Base-by-base conservation (phyloP, 64 coral and sea anemone genomes). In the Trachythela sp. region DNA sequence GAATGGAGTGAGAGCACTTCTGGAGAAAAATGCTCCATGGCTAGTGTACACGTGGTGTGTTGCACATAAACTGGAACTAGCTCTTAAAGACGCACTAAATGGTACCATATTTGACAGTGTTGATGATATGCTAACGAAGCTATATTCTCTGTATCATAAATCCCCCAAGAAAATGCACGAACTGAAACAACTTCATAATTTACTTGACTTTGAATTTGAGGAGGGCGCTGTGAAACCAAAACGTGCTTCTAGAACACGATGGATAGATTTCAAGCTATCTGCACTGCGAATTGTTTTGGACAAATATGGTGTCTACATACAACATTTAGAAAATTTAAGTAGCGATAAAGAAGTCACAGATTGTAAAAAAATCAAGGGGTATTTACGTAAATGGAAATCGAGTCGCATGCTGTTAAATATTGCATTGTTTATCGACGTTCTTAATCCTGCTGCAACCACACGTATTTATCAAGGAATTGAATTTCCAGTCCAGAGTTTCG, bases 41-140 rank as follows among this genome's bases (percentile, higher is more conserved):
- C 71, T 77, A 34, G 71, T 77, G 31, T 77, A 77, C 71, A 77
- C 71, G 6, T 77, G 71, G 71, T 77, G 71, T 77, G 71, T 77
- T 77, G 71, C 71, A 13, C 71, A 77, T n/a, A 77, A 77, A 39
- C 36, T 77, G 71, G 71, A 77, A 77, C 13, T 77, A 5, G 71
- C 71, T 6, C 29, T 77, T 6, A 77, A 77, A 77, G 71, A 77
- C 36, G 71, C 71, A 39, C 7, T 77, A 39, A 39, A 39, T 35
- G 32, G 71, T 6, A 77, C 71, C 6, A 17, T 4, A 36, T 77
- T 77, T 77, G 71, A 77, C 36, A 6, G 30, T 36, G 71, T 77
- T 77, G 71, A 77, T 77, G 17, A 77, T 77, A 77, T 77, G 71
- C 36, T 77, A 39, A 77, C 29, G 11, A 77, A 77, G 36, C 71